These are phyloP conservation scores for Ochropleura leucogaster DNA, from an alignment of 2,888 invertebrate genomes.

Conservation along the genomic window DNA sequence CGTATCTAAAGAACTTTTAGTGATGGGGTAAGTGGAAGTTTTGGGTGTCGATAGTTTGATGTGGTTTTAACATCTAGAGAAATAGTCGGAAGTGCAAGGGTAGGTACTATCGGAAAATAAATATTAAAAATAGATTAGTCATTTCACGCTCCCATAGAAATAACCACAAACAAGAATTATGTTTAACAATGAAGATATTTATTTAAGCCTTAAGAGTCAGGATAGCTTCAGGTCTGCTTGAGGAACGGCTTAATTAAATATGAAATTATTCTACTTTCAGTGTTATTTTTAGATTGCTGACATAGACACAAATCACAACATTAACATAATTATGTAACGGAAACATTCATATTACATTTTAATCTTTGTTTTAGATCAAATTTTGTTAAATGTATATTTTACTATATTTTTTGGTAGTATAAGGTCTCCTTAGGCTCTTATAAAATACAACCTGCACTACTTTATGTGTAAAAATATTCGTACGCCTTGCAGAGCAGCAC, in stretches of 20 bases:
- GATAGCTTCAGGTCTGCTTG: not conserved
- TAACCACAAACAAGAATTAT: not conserved
- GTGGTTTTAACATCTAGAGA: not conserved
- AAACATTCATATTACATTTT: not conserved
- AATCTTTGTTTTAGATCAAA: too few species aligned
- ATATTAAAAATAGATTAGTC: not conserved
- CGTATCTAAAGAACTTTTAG: conserved; percentile 78
- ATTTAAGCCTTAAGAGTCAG: not conserved
- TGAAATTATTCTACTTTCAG: not conserved
- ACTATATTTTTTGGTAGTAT: too few species aligned
- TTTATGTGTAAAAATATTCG: too few species aligned
- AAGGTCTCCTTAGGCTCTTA: too few species aligned
- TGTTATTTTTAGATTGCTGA: not conserved
- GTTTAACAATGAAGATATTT: not conserved
- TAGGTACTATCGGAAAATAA: not conserved
- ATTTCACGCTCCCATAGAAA: not conserved
- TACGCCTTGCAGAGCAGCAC: too few species aligned
- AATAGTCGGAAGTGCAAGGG: not conserved
- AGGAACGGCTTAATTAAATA: not conserved
- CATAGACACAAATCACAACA: not conserved
- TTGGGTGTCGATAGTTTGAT: conserved; percentile 48
- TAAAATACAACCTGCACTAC: too few species aligned
- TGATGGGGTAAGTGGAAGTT: conserved; percentile 55
- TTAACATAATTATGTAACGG: not conserved
- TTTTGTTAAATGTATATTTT: too few species aligned